These are phyloP conservation scores for Pongo abelii DNA, from an alignment of 2,113 vertebrate genomes.

Conservation along the genomic window DNA sequence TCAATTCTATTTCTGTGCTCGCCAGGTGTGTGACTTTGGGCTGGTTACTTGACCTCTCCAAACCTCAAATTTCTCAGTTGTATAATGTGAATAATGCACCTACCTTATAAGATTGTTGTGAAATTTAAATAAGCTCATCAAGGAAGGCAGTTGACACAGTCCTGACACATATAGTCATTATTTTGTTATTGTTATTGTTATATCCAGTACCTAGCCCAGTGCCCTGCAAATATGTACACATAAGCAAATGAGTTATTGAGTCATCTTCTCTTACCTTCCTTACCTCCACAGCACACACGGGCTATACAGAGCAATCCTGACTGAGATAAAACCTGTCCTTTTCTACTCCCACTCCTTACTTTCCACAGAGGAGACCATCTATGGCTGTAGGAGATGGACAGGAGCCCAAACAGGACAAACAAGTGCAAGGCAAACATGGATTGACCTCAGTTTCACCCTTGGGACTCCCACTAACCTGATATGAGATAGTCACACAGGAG, in stretches of 20 bases:
- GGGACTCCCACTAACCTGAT: not conserved
- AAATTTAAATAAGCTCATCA: not conserved
- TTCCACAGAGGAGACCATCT: not conserved
- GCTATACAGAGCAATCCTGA: not conserved
- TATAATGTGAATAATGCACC: slow-evolving; percentile 27
- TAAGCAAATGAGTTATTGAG: not conserved
- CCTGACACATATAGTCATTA: not conserved
- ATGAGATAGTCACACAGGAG: not conserved
- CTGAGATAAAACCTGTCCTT: not conserved
- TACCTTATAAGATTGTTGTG: not conserved
- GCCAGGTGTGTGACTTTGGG: not conserved
- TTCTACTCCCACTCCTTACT: not conserved
- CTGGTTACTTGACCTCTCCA: slow-evolving; percentile 29
- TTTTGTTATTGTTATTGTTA: not conserved
- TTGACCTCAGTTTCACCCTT: not conserved
- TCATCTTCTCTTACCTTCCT: not conserved
- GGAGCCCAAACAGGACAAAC: not conserved
- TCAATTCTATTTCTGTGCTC: not conserved
- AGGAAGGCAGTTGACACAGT: not conserved
- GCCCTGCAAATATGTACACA: not conserved
- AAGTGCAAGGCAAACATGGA: not conserved
- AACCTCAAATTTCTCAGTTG: slow-evolving; percentile 47
- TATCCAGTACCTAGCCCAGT: not conserved
- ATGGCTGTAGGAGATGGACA: not conserved
- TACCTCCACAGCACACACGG: not conserved